Evolutionary conservation across 2,113 vertebrate species (phyloP), one percentile per base, ranked within the genome.

Genomic region (Myanophis thanlyinensis): DNA sequence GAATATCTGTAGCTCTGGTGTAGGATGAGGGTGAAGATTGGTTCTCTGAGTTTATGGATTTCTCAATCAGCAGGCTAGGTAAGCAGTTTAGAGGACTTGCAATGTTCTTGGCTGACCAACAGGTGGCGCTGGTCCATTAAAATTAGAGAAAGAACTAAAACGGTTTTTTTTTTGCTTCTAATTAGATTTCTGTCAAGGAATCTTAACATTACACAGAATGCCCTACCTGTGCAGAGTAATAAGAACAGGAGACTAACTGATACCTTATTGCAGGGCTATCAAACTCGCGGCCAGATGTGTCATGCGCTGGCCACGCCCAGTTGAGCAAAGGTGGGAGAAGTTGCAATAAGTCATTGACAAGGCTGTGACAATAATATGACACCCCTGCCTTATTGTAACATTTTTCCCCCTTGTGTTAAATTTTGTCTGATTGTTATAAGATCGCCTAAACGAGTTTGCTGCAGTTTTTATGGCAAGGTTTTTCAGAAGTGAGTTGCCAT

Each of bases 391-490:
- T 20, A 35, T 18, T 40, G 35, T 80, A 20, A 80, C 67, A 18
- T 15, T 2, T 2, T 0, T 1, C 0, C 0, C 1, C 30, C 62
- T 67, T 67, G 4, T 67, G 62, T n/a, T 67, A 12, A n/a, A 15
- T n/a, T 67, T 67, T 62, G 59, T 62, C 27, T 30, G 59, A 13
- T 56, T 56, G 7, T 56, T 56, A 56, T 5, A 56, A 27, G 7
- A 56, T 62, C n/a, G 27, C 11, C 59, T 62, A 8, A 27, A 62
- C 4, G 3, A 62, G 27, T 30, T 30, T 13, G 12, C 27, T 13
- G 27, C 59, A 54, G 53, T 54, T 54, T 54, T 2, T 7, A 23
- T 56, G 22, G 22, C 7, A 13, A n/a, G 11, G 11, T n/a, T 62
- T 62, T 62, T 13, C 59, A 62, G 59, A n/a, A n/a, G 27, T 13